A percentile compares a stretch with the other conserved stretches of the same genome.
phyloP scores from a whole-genome alignment of 1,140 invertebrate genomes.

The Tetramorium simillimum region DNA sequence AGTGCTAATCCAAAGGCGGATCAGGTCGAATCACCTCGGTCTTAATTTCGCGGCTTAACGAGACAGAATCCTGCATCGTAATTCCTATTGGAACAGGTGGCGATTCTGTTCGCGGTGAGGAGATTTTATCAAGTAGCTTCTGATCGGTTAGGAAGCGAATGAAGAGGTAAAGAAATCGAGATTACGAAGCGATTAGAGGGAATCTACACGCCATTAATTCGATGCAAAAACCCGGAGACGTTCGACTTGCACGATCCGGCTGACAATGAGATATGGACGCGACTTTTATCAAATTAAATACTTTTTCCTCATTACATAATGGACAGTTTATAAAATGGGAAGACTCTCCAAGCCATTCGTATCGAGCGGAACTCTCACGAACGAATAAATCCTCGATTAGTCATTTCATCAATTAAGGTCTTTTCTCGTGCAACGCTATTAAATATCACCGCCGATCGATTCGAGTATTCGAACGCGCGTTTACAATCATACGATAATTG shows the following conservation, averaged over 20 bases:
- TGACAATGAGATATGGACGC: neutral
- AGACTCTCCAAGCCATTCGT: neutral
- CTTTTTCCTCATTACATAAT: neutral
- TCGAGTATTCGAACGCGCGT: neutral
- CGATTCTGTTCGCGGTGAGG: neutral
- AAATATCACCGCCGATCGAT: slow-evolving; percentile 15
- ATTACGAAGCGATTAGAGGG: neutral
- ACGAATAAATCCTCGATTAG: slow-evolving; percentile 1
- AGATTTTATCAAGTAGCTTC: slow-evolving; percentile 33
- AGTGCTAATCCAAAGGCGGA: slow-evolving; percentile 23
- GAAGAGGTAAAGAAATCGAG: neutral
- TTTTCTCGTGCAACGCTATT: slow-evolving; percentile 1
- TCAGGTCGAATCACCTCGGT: slow-evolving; percentile 21
- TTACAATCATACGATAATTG: slow-evolving; percentile 33
- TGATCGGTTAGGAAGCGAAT: slow-evolving; percentile 16
- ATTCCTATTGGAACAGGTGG: slow-evolving; percentile 28
- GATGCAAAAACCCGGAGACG: neutral
- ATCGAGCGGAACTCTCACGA: neutral
- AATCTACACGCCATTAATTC: slow-evolving; percentile 17
- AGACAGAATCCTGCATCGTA: slow-evolving; percentile 42
- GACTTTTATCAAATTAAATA: neutral
- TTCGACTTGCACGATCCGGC: neutral
- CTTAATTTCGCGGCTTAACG: slow-evolving; percentile 58
- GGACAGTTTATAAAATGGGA: neutral
- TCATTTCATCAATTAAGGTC: neutral